Evolutionary conservation across 1,140 invertebrate genomes (phyloP).

Genomic region (Homalodisca vitripennis): DNA sequence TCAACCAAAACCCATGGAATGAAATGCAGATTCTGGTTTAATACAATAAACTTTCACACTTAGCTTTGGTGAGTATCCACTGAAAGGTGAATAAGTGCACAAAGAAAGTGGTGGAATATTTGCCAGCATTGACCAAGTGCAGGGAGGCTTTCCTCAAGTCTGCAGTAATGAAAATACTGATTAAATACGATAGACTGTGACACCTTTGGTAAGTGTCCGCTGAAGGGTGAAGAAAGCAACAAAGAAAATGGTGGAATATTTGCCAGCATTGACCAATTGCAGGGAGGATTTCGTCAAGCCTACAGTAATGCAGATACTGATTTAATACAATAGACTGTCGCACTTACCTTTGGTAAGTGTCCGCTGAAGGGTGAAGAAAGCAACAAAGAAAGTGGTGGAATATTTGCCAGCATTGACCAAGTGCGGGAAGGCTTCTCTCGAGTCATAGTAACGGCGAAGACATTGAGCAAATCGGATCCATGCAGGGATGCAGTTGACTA

Average conservation of each 20-base stretch:
- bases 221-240: slow-evolving; percentile 68
- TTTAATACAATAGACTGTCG: neutral
- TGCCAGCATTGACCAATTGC: slow-evolving; percentile 77
- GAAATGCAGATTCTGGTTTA: neutral
- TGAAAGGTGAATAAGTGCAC: slow-evolving; percentile 68
- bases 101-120: slow-evolving; percentile 80
- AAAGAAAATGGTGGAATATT: slow-evolving; percentile 80
- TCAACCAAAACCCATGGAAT: too few relatives aligned
- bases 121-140: slow-evolving; percentile 77
- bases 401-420: slow-evolving; percentile 82
- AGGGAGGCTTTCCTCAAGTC: slow-evolving; percentile 69
- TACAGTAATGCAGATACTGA: neutral
- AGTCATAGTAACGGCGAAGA: slow-evolving; percentile 68
- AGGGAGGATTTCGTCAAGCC: slow-evolving; percentile 69
- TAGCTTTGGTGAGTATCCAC: slow-evolving; percentile 55
- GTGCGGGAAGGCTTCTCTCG: slow-evolving; percentile 66
- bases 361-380: slow-evolving; percentile 63
- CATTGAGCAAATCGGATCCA: slow-evolving; percentile 90
- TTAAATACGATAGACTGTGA: neutral
- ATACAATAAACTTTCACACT: slow-evolving; percentile 28
- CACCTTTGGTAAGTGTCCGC: slow-evolving; percentile 55
- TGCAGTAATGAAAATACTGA: neutral
- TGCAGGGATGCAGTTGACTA: slow-evolving; percentile 76
- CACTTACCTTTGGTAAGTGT: slow-evolving; percentile 54
- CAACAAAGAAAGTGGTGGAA: slow-evolving; percentile 75